Evolutionary conservation across 1,140 invertebrate species (phyloP).

Genomic region (Brachionus manjavacas): DNA sequence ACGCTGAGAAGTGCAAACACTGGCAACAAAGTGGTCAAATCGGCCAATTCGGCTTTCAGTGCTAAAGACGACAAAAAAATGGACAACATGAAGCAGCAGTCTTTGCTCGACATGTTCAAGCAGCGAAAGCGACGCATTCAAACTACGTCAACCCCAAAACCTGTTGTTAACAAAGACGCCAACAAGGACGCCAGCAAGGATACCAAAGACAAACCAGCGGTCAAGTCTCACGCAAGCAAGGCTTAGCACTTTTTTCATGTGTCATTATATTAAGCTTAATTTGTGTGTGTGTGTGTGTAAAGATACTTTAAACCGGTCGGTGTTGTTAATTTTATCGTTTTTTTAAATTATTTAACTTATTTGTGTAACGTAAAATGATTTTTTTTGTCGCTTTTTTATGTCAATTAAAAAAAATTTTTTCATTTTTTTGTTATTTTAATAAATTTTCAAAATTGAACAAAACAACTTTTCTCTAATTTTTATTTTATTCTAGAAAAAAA

Average conservation of each 20-base stretch:
- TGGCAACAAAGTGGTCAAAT: background rate
- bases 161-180: background rate
- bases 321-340: slow-evolving; percentile 7
- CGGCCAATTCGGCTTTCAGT: background rate
- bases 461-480: too few relatives aligned
- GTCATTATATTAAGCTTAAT: background rate
- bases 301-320: background rate
- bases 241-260: background rate
- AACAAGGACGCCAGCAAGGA: background rate
- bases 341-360: slow-evolving; percentile 36
- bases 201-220: background rate
- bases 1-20: background rate
- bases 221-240: background rate
- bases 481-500: too few relatives aligned
- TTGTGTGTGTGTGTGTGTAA: background rate
- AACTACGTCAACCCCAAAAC: background rate
- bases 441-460: too few relatives aligned
- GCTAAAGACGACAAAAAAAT: background rate
- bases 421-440: too few relatives aligned
- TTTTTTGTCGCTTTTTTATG: background rate
- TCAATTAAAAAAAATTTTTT: too few relatives aligned
- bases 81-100: slow-evolving; percentile 25
- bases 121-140: slow-evolving; percentile 4
- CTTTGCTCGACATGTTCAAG: slow-evolving; percentile 28
- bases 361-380: background rate